A percentile compares a stretch with the other conserved stretches of the same genome.
phyloP scores from a whole-genome alignment of 2,888 invertebrate species.

The Sarcophaga variegata region DNA sequence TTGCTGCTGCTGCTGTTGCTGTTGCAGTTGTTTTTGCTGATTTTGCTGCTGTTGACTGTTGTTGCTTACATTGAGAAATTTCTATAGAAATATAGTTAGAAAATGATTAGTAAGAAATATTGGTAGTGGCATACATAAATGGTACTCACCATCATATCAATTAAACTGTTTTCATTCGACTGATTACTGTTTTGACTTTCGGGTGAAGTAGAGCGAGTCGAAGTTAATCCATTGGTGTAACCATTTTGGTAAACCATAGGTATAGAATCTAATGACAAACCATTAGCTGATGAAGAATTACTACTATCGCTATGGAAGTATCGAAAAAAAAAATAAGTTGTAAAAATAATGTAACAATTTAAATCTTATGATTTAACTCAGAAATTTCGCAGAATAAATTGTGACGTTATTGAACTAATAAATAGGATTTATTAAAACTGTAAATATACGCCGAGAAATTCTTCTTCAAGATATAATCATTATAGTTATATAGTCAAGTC shows the following conservation, averaged over 20 bases:
- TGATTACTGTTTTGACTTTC: constrained; percentile 81
- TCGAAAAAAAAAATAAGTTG: constrained; percentile 16
- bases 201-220: constrained; percentile 81
- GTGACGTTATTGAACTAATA: too few relatives aligned
- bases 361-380: neutral
- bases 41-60: constrained; percentile 61
- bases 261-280: constrained; percentile 77
- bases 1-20: constrained; percentile 69
- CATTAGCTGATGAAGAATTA: constrained; percentile 78
- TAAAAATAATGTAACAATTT: constrained; percentile 1
- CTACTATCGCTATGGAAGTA: constrained; percentile 77
- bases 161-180: constrained; percentile 78
- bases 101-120: neutral
- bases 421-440: too few relatives aligned
- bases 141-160: constrained; percentile 79
- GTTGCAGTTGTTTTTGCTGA: constrained; percentile 29
- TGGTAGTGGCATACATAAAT: neutral
- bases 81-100: constrained; percentile 71
- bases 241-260: constrained; percentile 76
- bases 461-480: too few relatives aligned
- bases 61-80: constrained; percentile 77
- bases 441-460: too few relatives aligned
- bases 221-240: constrained; percentile 72
- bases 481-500: too few relatives aligned
- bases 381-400: neutral